A percentile compares a stretch with the other conserved stretches of the same genome.
Evolutionary conservation across 2,888 invertebrate genomes (phyloP).

Genomic region (Mesoligia furuncula): DNA sequence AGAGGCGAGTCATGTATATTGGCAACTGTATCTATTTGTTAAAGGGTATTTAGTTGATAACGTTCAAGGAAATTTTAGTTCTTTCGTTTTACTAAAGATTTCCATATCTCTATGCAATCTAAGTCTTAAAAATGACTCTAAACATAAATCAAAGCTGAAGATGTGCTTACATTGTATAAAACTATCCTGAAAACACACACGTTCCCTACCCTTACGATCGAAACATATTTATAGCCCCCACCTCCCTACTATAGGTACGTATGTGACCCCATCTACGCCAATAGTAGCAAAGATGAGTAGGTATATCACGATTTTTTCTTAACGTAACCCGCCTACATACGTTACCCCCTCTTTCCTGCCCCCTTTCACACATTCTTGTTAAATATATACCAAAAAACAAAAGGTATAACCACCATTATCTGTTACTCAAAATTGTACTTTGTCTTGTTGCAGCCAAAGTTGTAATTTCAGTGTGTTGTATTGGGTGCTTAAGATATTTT

Average conservation of each 20-base stretch:
- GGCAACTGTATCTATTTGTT: background rate
- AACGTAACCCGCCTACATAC: conserved; percentile 69
- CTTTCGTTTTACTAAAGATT: background rate
- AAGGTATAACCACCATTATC: conserved; percentile 22
- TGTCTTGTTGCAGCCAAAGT: rapidly evolving
- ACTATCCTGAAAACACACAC: conserved; percentile 6
- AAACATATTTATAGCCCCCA: conserved; percentile 29
- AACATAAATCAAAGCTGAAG: background rate
- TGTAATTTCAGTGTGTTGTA: background rate
- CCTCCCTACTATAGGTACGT: conserved; percentile 29
- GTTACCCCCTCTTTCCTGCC: conserved; percentile 71
- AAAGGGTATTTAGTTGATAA: background rate
- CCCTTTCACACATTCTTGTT: conserved; percentile 70
- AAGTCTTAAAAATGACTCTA: too few relatives aligned
- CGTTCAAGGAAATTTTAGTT: background rate
- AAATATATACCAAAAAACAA: conserved; percentile 26
- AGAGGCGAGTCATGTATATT: background rate
- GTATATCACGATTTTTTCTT: conserved; percentile 78
- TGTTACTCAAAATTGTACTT: conserved; percentile 5
- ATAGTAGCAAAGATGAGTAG: conserved; percentile 74
- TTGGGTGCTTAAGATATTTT: background rate
- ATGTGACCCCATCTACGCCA: conserved; percentile 72
- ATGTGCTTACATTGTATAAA: background rate
- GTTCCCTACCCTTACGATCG: background rate
- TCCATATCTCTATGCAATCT: background rate